Percentiles rank a stretch among this genome's conserved stretches.
phyloP scores from a whole-genome alignment of 2,888 invertebrate species.

The Acanthopleura granulata region DNA sequence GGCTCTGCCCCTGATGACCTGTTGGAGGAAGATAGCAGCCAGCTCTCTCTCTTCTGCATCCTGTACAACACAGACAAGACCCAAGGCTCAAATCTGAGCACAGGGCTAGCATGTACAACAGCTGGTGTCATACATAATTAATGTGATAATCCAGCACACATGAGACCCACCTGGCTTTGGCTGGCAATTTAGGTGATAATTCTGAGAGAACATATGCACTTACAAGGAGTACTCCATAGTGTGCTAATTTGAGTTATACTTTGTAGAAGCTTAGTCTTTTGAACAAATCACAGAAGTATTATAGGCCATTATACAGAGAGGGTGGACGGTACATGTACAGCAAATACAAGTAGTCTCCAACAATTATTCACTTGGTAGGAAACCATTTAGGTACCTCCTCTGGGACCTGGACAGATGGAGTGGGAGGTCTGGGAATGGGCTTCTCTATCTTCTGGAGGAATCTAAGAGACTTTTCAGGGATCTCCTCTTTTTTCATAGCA shows the following conservation, averaged over 20 bases:
- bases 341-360: too few species aligned
- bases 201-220: too few species aligned
- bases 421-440: slow-evolving; percentile 69
- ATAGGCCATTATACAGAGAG: too few species aligned
- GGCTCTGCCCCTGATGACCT: slow-evolving; percentile 79
- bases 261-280: too few species aligned
- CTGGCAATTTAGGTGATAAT: too few species aligned
- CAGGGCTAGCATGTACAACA: neutral
- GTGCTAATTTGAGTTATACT: too few species aligned
- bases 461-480: slow-evolving; percentile 61
- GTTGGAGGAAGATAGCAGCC: slow-evolving; percentile 77
- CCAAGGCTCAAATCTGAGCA: neutral
- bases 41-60: slow-evolving; percentile 72
- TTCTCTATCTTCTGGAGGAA: slow-evolving; percentile 70
- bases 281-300: too few species aligned
- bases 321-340: too few species aligned
- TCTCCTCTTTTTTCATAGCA: slow-evolving; percentile 48
- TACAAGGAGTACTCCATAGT: too few species aligned
- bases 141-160: too few species aligned
- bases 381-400: slow-evolving; percentile 50
- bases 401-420: slow-evolving; percentile 67
- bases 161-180: too few species aligned
- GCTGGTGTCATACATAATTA: neutral
- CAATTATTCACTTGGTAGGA: neutral
- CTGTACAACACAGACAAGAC: slow-evolving; percentile 32